These are phyloP conservation scores for Nomada flava DNA, from an alignment of 2,888 invertebrate species.

Conservation along the genomic window DNA sequence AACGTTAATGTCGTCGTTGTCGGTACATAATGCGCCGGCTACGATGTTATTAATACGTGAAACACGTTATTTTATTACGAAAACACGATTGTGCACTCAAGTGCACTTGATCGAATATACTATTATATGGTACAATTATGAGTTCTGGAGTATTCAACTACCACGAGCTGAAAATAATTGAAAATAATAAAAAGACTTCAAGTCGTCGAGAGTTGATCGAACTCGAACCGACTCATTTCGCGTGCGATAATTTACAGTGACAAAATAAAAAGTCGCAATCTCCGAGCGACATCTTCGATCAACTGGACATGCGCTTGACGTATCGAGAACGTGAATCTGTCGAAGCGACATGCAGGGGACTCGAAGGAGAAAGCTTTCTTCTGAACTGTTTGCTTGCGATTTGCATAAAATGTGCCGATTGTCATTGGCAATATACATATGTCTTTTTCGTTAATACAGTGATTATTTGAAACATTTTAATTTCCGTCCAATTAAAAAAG, in stretches of 20 bases:
- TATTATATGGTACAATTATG: constrained; percentile 12
- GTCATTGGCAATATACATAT: too few relatives aligned
- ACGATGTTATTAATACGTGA: constrained; percentile 7
- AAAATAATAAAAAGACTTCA: constrained; percentile 1
- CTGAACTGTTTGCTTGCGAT: constrained; percentile 3
- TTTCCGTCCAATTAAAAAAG: too few relatives aligned
- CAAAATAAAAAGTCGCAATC: constrained; percentile 39
- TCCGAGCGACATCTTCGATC: constrained; percentile 3
- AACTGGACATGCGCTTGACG: constrained; percentile 25
- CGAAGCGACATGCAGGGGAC: constrained; percentile 13
- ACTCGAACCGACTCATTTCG: constrained; percentile 24
- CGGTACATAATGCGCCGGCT: neutral
- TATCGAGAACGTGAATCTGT: constrained; percentile 7
- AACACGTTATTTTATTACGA: constrained; percentile 23
- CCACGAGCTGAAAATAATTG: too few relatives aligned
- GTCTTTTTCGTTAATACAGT: too few relatives aligned
- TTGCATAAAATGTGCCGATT: constrained; percentile 4
- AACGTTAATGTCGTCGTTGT: constrained; percentile 5
- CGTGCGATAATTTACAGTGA: constrained; percentile 50
- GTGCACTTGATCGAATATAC: constrained; percentile 10
- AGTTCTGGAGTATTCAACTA: neutral
- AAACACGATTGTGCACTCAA: constrained; percentile 18
- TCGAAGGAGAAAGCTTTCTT: constrained; percentile 2
- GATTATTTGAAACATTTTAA: too few relatives aligned
- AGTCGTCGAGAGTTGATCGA: constrained; percentile 41